phyloP scores from a whole-genome alignment of 2,113 vertebrate species.

The Suncus etruscus region DNA sequence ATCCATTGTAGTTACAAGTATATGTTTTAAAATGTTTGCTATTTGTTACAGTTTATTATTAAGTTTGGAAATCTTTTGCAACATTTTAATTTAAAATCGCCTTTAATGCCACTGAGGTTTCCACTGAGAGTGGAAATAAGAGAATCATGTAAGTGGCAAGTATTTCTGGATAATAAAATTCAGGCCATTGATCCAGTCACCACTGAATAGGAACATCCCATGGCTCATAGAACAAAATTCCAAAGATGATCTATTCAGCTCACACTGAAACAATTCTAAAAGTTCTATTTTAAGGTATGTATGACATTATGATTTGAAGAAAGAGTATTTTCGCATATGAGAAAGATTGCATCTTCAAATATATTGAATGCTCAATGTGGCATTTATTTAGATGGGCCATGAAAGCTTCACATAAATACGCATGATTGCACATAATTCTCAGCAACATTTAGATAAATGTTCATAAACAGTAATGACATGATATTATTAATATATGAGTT shows the following conservation, averaged over 20 bases:
- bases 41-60: not conserved
- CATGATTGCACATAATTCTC: slow-evolving; percentile 38
- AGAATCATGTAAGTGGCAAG: not conserved
- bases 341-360: slow-evolving; percentile 59
- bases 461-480: slow-evolving; percentile 34
- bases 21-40: slow-evolving; percentile 37
- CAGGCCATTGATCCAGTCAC: slow-evolving; percentile 2
- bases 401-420: slow-evolving; percentile 64
- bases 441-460: slow-evolving; percentile 51
- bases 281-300: slow-evolving; percentile 32
- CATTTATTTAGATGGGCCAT: slow-evolving; percentile 74
- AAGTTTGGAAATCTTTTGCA: slow-evolving; percentile 47
- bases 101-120: slow-evolving; percentile 51
- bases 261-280: slow-evolving; percentile 51
- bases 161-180: not conserved
- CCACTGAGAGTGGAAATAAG: slow-evolving; percentile 40
- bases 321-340: slow-evolving; percentile 49
- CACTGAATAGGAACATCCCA: not conserved
- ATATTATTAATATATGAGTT: slow-evolving; percentile 1
- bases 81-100: slow-evolving; percentile 54
- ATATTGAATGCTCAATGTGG: slow-evolving; percentile 66
- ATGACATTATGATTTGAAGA: slow-evolving; percentile 53
- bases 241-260: slow-evolving; percentile 55
- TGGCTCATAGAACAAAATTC: slow-evolving; percentile 62
- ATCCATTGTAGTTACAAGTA: not conserved